A percentile compares a stretch with the other conserved stretches of the same genome.
Conservation (phyloP, 64 coral and sea anemone genomes). For the Montipora cactus region DNA sequence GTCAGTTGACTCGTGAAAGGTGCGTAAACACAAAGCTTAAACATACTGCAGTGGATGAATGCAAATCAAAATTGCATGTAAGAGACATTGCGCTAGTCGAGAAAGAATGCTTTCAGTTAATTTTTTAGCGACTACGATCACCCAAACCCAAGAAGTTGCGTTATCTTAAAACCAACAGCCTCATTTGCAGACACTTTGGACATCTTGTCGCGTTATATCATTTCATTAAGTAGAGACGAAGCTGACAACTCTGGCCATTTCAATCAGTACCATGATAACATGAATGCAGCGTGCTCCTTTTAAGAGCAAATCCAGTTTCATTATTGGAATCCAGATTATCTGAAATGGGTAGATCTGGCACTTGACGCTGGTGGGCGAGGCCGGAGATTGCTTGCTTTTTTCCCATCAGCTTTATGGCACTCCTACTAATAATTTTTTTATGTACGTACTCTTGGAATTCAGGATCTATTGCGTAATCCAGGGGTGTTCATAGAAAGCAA, state of each 20-base stretch:
- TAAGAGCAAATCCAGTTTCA: constrained; percentile 40
- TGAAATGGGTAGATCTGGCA: background rate
- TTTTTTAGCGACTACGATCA: background rate
- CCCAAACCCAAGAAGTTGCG: constrained; percentile 5
- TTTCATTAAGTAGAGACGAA: background rate
- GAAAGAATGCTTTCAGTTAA: too few species aligned
- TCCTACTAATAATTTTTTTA: background rate
- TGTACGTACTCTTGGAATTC: constrained; percentile 35
- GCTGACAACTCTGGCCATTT: too few species aligned
- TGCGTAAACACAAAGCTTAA: background rate
- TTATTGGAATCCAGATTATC: background rate
- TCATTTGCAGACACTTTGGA: background rate
- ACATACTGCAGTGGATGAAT: background rate
- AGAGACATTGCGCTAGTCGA: too few species aligned
- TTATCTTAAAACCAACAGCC: background rate
- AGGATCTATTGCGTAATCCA: constrained; percentile 50
- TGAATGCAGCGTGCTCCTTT: background rate
- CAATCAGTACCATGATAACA: background rate
- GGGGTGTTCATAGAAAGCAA: constrained; percentile 49
- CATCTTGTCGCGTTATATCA: background rate
- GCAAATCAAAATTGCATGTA: too few species aligned
- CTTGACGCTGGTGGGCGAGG: too few species aligned
- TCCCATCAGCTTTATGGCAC: too few species aligned
- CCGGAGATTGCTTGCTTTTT: too few species aligned
- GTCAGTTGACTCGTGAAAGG: background rate